Evolutionary conservation across 2,113 vertebrate species (phyloP).

Genomic region (Phyllostomus hastatus): DNA sequence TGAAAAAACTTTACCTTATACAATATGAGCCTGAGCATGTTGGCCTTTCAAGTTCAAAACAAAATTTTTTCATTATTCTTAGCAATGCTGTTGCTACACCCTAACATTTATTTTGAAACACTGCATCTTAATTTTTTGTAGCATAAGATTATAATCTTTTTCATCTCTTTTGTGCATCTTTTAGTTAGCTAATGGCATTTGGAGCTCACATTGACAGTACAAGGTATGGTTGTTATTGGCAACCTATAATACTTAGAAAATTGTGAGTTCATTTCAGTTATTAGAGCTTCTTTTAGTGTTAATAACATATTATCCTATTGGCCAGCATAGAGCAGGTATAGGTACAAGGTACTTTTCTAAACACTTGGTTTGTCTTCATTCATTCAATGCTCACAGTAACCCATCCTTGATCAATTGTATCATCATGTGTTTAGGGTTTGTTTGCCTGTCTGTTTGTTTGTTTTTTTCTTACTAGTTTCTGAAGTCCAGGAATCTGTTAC

Average conservation of each 20-base stretch:
- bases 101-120: not conserved
- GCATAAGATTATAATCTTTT: not conserved
- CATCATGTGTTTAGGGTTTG: conserved; percentile 40
- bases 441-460: conserved; percentile 57
- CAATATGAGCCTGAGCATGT: not conserved
- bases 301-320: not conserved
- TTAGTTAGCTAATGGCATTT: not conserved
- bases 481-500: conserved; percentile 67
- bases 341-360: not conserved
- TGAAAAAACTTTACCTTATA: not conserved
- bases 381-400: not conserved
- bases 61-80: not conserved
- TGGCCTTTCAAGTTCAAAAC: not conserved
- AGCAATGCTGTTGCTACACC: not conserved
- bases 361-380: not conserved
- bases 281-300: not conserved
- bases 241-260: not conserved
- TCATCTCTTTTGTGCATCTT: not conserved
- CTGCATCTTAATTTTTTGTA: not conserved
- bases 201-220: not conserved
- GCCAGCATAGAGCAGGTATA: not conserved
- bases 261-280: not conserved
- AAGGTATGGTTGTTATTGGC: not conserved
- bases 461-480: conserved; percentile 55
- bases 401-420: conserved; percentile 40